These are phyloP conservation scores for Olivierus martensii DNA, from an alignment of 1,140 invertebrate genomes.

Conservation along the genomic window DNA sequence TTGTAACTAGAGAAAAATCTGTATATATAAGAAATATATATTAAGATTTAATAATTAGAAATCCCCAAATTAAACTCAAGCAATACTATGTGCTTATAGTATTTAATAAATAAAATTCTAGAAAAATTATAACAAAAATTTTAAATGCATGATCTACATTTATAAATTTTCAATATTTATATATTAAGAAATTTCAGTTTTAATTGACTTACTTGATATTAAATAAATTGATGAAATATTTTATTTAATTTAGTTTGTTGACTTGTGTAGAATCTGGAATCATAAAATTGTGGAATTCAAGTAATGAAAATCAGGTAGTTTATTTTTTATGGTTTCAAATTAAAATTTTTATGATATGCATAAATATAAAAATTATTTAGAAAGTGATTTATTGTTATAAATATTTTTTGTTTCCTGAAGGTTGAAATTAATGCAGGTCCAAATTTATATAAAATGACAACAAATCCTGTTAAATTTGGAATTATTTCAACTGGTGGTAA, in stretches of 20 bases:
- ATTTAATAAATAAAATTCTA: too few relatives aligned
- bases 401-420: not conserved
- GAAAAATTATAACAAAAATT: too few relatives aligned
- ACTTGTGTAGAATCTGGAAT: conserved; percentile 42
- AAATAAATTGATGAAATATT: conserved; percentile 22
- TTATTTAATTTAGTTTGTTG: conserved; percentile 33
- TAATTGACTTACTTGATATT: too few relatives aligned
- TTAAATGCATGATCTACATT: too few relatives aligned
- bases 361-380: not conserved
- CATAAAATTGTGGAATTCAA: conserved; percentile 37
- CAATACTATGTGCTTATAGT: too few relatives aligned
- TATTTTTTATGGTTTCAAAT: not conserved
- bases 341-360: not conserved
- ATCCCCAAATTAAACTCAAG: too few relatives aligned
- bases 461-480: conserved; percentile 30
- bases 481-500: conserved; percentile 53
- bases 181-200: too few relatives aligned
- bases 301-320: conserved; percentile 18
- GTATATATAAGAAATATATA: too few relatives aligned
- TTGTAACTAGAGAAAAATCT: too few relatives aligned
- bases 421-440: conserved; percentile 25
- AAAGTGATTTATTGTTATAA: not conserved
- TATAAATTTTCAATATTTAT: too few relatives aligned
- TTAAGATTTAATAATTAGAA: too few relatives aligned
- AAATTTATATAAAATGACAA: conserved; percentile 38